phyloP scores from a whole-genome alignment of 2,888 invertebrate species.

The Trissonchulus latispiculum region DNA sequence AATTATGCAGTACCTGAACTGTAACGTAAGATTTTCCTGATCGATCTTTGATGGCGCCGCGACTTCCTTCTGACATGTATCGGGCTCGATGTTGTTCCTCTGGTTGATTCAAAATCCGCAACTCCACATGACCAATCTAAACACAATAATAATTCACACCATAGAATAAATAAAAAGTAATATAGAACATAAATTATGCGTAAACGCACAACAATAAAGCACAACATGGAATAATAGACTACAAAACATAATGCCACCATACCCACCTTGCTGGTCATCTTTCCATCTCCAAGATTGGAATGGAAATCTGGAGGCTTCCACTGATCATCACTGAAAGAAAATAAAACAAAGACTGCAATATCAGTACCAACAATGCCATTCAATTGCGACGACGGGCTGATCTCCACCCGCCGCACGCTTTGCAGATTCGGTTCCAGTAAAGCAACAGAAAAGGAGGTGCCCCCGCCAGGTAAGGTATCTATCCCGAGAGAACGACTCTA shows the following conservation, averaged over 20 bases:
- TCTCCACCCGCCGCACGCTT: too few species aligned
- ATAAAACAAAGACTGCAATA: too few species aligned
- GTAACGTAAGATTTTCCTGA: constrained; percentile 44
- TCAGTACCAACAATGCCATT: too few species aligned
- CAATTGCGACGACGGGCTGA: too few species aligned
- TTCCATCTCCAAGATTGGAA: background rate
- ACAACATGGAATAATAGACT: too few species aligned
- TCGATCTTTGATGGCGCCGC: constrained; percentile 48
- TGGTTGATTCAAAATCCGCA: constrained; percentile 44
- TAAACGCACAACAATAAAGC: too few species aligned
- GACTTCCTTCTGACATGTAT: constrained; percentile 48
- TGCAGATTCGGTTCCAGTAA: too few species aligned
- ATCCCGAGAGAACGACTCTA: too few species aligned
- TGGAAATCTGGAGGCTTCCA: background rate
- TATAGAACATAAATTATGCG: too few species aligned
- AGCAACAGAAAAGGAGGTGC: too few species aligned
- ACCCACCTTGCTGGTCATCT: background rate
- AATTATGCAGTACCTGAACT: constrained; percentile 53
- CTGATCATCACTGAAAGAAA: background rate
- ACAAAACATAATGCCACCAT: too few species aligned
- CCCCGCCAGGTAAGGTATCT: too few species aligned
- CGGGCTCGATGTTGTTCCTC: constrained; percentile 49
- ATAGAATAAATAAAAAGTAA: background rate
- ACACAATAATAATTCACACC: background rate
- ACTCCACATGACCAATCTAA: constrained; percentile 18